Base-by-base conservation (phyloP, 2,888 invertebrate species). In the Bhutanitis thaidina region DNA sequence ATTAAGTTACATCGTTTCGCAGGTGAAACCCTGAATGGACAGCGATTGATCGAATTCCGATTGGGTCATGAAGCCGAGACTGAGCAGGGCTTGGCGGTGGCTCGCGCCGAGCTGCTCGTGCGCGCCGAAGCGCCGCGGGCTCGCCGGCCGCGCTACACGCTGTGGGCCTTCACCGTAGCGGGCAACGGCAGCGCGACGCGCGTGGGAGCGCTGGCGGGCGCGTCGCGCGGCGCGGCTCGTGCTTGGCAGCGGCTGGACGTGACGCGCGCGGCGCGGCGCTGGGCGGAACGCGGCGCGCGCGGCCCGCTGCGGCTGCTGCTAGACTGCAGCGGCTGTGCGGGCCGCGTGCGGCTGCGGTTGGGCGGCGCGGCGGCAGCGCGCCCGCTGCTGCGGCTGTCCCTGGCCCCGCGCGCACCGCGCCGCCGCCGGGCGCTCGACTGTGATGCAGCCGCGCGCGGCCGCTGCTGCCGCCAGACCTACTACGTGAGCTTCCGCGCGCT, bases 201-300 rank as follows among this genome's bases (percentile, higher is more conserved):
- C 62, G 79, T 87, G 64, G 89, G 85, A 71, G 87, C 61, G 71
- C 53, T 51, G 62, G 60, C 40, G 56, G 61, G 49, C 49, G 54
- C 48, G 56, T 69, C 43, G 90, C 38, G 57, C 0, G 45, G 50
- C 29, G 50, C 34, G 3, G 39, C 29, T 56, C 90, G 94, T 58
- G 96, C 95, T 43, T 97, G 97, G 97, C 95, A 95, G 79, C 95
- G 95, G 66, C 91, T 97, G 64, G 96, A 97, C 84, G 91, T 97
- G 64, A 96, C 96, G 57, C 87, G 90, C 54, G 94, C 94, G 43
- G 95, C 95, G 53, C 92, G 93, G 61, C 90, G 91, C 61, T 97
- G 96, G 96, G 77, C 89, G 68, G 75, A 88, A 34, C 62, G 52
- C 13, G 84, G 81, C 61, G 86, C 93, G 58, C 93, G 92, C 65